Evolutionary conservation across 2,797 vertebrate species (phyloP).

Genomic region (Kryptolebias ocellatus): DNA sequence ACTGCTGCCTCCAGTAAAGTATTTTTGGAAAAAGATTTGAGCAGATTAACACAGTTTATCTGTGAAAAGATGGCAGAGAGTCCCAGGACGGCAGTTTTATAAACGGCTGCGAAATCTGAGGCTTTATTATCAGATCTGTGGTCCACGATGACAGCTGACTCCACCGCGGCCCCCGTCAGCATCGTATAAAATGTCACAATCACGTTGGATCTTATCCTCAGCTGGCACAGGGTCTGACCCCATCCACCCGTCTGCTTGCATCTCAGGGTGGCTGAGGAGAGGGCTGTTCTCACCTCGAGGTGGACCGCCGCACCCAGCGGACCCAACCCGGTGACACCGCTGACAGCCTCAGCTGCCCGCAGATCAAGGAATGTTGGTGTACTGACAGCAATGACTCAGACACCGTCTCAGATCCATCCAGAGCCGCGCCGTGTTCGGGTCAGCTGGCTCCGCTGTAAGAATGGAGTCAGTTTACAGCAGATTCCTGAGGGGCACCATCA

Average conservation of each 20-base stretch:
- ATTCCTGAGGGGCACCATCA: conserved; percentile 55
- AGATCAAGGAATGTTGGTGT: conserved; percentile 34
- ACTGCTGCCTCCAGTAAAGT: conserved; percentile 26
- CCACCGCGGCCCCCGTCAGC: conserved; percentile 35
- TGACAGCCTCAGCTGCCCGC: conserved; percentile 26
- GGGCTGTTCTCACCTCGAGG: conserved; percentile 15
- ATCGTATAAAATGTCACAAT: conserved; percentile 50
- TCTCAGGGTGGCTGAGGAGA: neutral
- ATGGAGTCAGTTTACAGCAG: conserved; percentile 31
- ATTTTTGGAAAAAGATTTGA: conserved; percentile 31
- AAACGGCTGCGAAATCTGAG: conserved; percentile 38
- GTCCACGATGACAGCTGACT: conserved; percentile 63
- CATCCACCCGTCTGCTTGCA: conserved; percentile 12
- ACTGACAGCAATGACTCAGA: conserved; percentile 18
- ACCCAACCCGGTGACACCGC: conserved; percentile 23
- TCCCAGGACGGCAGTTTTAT: conserved; percentile 19
- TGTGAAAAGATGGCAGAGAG: conserved; percentile 30
- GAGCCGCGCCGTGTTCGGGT: conserved; percentile 16
- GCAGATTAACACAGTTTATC: conserved; percentile 41
- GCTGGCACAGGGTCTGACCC: conserved; percentile 42
- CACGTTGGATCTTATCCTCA: conserved; percentile 45
- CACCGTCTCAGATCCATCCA: conserved; percentile 14
- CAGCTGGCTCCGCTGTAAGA: conserved; percentile 28
- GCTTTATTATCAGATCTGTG: conserved; percentile 49
- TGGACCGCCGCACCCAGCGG: conserved; percentile 5